Percentiles rank a stretch among this genome's conserved stretches.
Conservation (phyloP, 2,888 invertebrate species). For the Callimorpha dominula region DNA sequence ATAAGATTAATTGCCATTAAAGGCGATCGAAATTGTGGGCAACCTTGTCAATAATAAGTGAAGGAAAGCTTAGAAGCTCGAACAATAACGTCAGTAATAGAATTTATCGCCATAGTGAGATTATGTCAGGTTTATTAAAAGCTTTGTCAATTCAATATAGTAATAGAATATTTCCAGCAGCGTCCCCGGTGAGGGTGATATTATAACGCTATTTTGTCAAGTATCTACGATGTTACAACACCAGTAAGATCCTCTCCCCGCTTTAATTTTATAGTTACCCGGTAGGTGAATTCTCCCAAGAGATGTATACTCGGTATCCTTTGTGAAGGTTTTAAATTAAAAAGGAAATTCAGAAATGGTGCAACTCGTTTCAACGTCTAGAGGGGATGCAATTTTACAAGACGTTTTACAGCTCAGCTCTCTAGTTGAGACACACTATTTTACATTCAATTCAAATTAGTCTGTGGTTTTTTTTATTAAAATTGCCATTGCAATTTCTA, state of each 20-base stretch:
- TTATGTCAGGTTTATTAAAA: neutral
- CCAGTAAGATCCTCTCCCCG: neutral
- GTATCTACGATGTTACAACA: neutral
- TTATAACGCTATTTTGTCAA: neutral
- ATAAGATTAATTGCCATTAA: neutral
- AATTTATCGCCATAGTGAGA: neutral
- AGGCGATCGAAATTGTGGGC: neutral
- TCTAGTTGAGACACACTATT: neutral
- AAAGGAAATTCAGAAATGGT: constrained; percentile 8
- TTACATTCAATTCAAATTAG: constrained; percentile 8
- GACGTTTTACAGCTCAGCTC: constrained; percentile 24
- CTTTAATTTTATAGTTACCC: neutral
- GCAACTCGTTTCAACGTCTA: constrained; percentile 12
- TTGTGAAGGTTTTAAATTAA: constrained; percentile 12
- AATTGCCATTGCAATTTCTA: neutral
- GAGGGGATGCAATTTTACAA: constrained; percentile 32
- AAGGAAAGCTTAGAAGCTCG: neutral
- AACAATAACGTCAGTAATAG: neutral
- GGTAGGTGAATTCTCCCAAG: neutral
- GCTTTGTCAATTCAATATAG: neutral
- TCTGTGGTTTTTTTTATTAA: neutral
- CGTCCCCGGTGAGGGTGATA: neutral
- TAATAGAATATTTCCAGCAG: neutral
- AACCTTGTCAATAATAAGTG: neutral
- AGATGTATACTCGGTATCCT: neutral